phyloP scores from a whole-genome alignment of 2,797 vertebrate species.

The Melanogrammus aeglefinus region DNA sequence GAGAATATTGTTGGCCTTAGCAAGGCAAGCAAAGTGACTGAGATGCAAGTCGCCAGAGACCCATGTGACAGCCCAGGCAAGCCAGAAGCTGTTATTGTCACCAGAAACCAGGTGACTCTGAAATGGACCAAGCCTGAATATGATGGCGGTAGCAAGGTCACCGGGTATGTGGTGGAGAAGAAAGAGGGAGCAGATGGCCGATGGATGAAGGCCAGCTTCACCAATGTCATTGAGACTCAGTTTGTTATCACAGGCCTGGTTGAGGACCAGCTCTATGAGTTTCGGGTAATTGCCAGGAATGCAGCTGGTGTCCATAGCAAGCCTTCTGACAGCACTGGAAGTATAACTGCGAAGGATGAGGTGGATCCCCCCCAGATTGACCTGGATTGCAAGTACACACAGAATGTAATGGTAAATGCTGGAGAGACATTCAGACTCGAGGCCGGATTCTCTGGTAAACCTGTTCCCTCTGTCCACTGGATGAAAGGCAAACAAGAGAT shows the following conservation, averaged over 20 bases:
- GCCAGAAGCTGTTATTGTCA: constrained; percentile 93
- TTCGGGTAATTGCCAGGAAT: constrained; percentile 95
- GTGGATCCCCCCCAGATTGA: constrained; percentile 93
- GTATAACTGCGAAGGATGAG: constrained; percentile 94
- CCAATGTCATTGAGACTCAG: constrained; percentile 89
- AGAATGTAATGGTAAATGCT: constrained; percentile 86
- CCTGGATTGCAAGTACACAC: constrained; percentile 90
- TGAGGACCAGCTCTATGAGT: constrained; percentile 93
- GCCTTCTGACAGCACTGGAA: constrained; percentile 93
- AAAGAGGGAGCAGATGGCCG: constrained; percentile 86
- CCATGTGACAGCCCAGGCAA: constrained; percentile 93
- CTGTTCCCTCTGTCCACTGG: constrained; percentile 88
- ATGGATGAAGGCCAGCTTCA: constrained; percentile 99
- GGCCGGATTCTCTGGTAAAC: constrained; percentile 87
- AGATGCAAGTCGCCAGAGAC: constrained; percentile 90
- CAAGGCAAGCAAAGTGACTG: constrained; percentile 89
- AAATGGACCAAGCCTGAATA: constrained; percentile 94
- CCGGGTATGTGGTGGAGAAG: constrained; percentile 95
- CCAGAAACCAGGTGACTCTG: constrained; percentile 88
- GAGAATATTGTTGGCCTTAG: constrained; percentile 96
- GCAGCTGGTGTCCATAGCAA: constrained; percentile 88
- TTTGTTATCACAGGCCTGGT: constrained; percentile 91
- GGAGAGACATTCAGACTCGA: constrained; percentile 91
- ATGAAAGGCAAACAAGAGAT: constrained; percentile 84
- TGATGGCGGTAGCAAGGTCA: constrained; percentile 94